These are phyloP conservation scores for Spongilla lacustris DNA, from an alignment of 37 sponge, comb jelly and placozoan species.

Conservation along the genomic window DNA sequence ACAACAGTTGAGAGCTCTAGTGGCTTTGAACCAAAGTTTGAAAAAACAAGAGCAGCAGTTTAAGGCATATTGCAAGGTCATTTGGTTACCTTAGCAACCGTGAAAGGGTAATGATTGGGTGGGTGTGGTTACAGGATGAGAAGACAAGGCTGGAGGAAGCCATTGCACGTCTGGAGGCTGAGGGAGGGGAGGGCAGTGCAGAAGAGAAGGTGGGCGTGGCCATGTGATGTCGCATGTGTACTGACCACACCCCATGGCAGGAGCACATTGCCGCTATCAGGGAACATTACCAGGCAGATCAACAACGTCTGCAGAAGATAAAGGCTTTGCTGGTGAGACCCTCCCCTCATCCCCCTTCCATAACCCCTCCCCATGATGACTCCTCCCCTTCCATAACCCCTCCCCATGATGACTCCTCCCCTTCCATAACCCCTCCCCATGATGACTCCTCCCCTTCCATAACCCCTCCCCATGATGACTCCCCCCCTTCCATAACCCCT, in stretches of 20 bases:
- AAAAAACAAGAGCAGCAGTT: conserved; percentile 94
- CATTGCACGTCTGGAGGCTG: conserved; percentile 42
- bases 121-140: conserved; percentile 64
- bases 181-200: conserved; percentile 26
- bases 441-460: no score
- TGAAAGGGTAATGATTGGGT: neutral
- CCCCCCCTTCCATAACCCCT: neutral
- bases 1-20: conserved; percentile 71
- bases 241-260: neutral
- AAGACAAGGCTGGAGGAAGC: conserved; percentile 64
- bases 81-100: neutral
- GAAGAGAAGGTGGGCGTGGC: conserved; percentile 34
- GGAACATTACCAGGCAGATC: conserved; percentile 76
- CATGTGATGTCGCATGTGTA: neutral
- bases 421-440: no score
- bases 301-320: conserved; percentile 85
- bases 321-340: conserved; percentile 67
- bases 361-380: neutral
- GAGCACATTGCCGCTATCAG: conserved; percentile 53
- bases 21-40: conserved; percentile 86
- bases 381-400: neutral
- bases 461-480: no score
- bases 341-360: neutral
- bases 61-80: conserved; percentile 85
- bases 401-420: no score